Evolutionary conservation across 2,113 vertebrate genomes (phyloP), one percentile per base, ranked within the genome.

Genomic region (Eulacestoma nigropectus): DNA sequence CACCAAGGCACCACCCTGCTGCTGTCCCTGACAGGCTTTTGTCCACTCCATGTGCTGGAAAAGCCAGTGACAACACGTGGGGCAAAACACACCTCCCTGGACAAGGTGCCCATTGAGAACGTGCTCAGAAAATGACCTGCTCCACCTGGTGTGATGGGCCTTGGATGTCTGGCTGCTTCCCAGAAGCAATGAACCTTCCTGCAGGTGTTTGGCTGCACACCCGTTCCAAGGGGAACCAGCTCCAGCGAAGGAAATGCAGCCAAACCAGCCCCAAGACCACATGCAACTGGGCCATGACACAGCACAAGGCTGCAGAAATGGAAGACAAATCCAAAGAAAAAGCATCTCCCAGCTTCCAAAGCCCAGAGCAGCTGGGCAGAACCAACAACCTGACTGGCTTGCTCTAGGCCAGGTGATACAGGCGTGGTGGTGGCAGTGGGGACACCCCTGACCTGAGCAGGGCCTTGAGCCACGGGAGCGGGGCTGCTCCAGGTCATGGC

Each of bases 381-480:
- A 35, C 35, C 79, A 62, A 62, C 17, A 35, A 3, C 21, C 72
- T 37, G 32, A 17, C 21, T 49, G 63, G 14, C 17, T 20, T 49
- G 55, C 72, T 33, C 26, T 16, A 20, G 79, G 60, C 49, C 76
- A 65, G 49, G 26, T 9, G 30, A 39, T 8, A 13, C 15, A 47
- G 53, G 75, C 42, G 16, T 0, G 4, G 23, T 4, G 47, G 17
- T 29, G 55, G 25, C 64, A 65, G 29, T 1, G 29, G 23, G 26
- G 27, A 60, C 56, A 63, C 11, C 20, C 7, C 41, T 18, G 32
- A 9, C 1, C 2, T 11, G 0, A n/a, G 57, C 59, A 47, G 59
- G 4, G 25, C 37, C 35, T 15, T 33, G 29, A n/a, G 57, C 42
- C 60, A 33, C 0, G 0, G 70, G 13, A 63, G 30, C 0, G 0